Percentiles rank a stretch among this genome's conserved stretches.
Conservation (phyloP, 2,888 invertebrate genomes). For the Amitus sp. region DNA sequence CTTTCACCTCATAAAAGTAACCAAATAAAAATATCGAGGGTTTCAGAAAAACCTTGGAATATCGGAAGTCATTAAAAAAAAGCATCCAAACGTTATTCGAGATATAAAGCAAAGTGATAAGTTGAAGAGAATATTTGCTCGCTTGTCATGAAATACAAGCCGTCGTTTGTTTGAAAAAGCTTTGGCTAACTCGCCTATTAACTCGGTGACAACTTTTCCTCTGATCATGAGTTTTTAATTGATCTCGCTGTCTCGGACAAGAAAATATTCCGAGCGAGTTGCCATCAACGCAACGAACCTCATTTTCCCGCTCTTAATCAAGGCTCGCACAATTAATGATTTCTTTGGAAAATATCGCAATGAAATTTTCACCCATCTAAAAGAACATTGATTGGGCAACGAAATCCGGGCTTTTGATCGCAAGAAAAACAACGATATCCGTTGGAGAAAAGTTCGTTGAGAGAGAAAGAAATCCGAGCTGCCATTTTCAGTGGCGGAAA, state of each 20-base stretch:
- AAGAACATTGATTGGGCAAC: too few species aligned
- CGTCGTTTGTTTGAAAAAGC: conserved; percentile 23
- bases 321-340: too few species aligned
- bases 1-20: too few species aligned
- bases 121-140: conserved; percentile 29
- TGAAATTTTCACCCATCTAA: too few species aligned
- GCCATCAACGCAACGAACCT: background rate
- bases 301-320: too few species aligned
- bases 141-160: conserved; percentile 29
- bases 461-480: too few species aligned
- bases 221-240: conserved; percentile 17
- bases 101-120: conserved; percentile 21
- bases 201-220: conserved; percentile 19
- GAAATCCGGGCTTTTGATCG: too few species aligned
- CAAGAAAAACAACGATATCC: too few species aligned
- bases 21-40: conserved; percentile 26
- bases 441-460: too few species aligned
- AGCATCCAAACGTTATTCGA: conserved; percentile 13
- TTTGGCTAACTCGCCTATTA: conserved; percentile 15
- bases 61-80: conserved; percentile 29
- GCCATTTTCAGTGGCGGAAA: too few species aligned
- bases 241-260: conserved; percentile 12
- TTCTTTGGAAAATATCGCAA: too few species aligned
- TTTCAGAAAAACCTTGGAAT: conserved; percentile 22
- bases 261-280: background rate